Base-by-base conservation (phyloP, 2,797 vertebrate species). In the Rhyacichthys aspro region DNA sequence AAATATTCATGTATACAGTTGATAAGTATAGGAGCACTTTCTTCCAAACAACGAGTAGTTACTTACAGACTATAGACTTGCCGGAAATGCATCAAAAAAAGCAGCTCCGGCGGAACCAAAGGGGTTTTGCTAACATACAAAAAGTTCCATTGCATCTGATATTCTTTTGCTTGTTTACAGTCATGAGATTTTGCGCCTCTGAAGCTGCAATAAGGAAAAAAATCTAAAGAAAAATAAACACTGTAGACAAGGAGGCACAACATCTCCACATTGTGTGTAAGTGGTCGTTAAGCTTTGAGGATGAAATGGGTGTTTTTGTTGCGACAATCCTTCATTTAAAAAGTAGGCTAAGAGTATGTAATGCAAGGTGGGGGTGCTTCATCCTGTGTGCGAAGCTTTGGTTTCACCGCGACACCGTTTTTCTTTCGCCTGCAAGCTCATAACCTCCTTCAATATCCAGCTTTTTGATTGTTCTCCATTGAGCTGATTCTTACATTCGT, bases 51-150 rank as follows among this genome's bases (percentile, higher is more conserved):
- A 93, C 91, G 87, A 93, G 90, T 96, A 92, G 89, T n/a, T 96
- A 96, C 94, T 96, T 96, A 96, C 95, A 97, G 94, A 96, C 94
- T 96, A 95, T 95, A 95, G 94, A 97, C 92, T 53, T 89, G 90
- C 85, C 90, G 79, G 90, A 91, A 53, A 91, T 91, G 92, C 91
- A 84, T 8, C 23, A 86, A 93, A 88, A 88, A 84, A 70, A 83
- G 74, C 76, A 63, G 61, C 69, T 94, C 86, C 88, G 33, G 76
- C 90, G 78, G 88, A 94, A 93, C 92, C 91, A 91, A 92, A 92
- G 75, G 74, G 84, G 78, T 76, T 91, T 88, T 91, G 80, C 79
- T 74, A 78, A 93, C 91, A 91, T 92, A 93, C 91, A 93, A 88
- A 81, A 78, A 90, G 86, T 92, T 94, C 89, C 87, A 90, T 93